These are phyloP conservation scores for Saturnia pavonia DNA, from an alignment of 2,888 invertebrate species.

Conservation along the genomic window DNA sequence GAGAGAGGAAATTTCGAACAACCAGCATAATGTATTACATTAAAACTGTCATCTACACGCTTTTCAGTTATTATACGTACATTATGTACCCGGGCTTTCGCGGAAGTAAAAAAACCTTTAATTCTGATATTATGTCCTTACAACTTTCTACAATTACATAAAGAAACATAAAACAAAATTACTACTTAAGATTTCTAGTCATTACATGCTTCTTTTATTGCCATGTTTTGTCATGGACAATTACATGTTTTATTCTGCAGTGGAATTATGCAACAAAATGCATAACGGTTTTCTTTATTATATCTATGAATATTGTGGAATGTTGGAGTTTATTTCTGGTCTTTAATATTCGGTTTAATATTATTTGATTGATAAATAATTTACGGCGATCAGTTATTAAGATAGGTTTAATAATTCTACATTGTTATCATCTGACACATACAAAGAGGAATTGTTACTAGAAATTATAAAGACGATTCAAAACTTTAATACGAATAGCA, in stretches of 20 bases:
- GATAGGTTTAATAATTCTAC: neutral
- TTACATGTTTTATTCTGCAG: conserved; percentile 10
- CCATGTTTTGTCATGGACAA: conserved; percentile 11
- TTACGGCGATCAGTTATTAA: neutral
- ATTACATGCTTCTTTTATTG: conserved; percentile 15
- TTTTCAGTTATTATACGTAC: neutral
- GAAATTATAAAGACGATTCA: neutral
- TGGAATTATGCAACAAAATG: conserved; percentile 12
- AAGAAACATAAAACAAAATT: conserved; percentile 11
- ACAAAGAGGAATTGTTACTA: neutral
- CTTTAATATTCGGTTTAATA: neutral
- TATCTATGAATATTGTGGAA: neutral
- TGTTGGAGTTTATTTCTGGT: neutral
- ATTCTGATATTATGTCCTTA: conserved; percentile 9
- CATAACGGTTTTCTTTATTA: conserved; percentile 8
- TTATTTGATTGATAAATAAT: neutral
- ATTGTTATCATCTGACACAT: neutral
- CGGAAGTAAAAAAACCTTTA: neutral
- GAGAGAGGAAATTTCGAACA: neutral
- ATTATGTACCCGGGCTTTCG: neutral
- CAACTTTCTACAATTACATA: conserved; percentile 10
- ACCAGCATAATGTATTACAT: neutral
- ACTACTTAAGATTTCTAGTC: conserved; percentile 13
- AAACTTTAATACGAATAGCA: neutral
- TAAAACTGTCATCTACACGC: neutral